Conservation (phyloP, 2,888 invertebrate species). For the Neuroscelio doddi region DNA sequence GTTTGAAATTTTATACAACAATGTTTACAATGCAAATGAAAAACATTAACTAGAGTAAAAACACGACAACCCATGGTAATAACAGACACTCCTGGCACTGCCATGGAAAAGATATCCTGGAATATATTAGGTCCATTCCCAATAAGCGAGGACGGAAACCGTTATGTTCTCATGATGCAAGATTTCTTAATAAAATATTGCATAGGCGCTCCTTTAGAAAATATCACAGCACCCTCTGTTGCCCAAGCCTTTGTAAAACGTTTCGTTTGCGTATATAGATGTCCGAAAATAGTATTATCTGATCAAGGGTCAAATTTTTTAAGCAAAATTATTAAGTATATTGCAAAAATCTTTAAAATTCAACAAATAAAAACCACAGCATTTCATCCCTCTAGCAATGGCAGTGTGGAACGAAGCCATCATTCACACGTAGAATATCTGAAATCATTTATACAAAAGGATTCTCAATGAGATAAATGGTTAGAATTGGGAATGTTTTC, state of each 20-base stretch:
- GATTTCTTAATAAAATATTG: too few relatives aligned
- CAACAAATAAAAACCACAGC: conserved; percentile 38
- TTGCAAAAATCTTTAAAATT: conserved; percentile 43
- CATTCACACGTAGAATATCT: conserved; percentile 39
- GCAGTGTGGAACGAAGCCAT: conserved; percentile 44
- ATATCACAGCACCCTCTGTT: too few relatives aligned
- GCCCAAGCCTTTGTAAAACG: too few relatives aligned
- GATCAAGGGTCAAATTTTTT: conserved; percentile 50
- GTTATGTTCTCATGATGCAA: conserved; percentile 41
- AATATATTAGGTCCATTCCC: conserved; percentile 46
- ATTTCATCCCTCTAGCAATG: conserved; percentile 44
- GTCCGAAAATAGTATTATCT: conserved; percentile 37
- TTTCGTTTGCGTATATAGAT: conserved; percentile 42
- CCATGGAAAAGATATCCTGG: too few relatives aligned
- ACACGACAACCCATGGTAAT: conserved; percentile 38
- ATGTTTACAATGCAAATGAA: conserved; percentile 37
- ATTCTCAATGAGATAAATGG: conserved; percentile 44
- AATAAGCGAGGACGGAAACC: conserved; percentile 35
- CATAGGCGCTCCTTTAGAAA: conserved; percentile 40
- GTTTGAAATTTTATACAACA: too few relatives aligned
- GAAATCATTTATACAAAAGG: conserved; percentile 29
- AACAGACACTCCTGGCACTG: too few relatives aligned
- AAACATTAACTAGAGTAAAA: conserved; percentile 38
- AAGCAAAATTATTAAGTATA: too few relatives aligned
- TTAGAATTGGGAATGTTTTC: too few relatives aligned